Percentiles rank a stretch among this genome's conserved stretches.
These are phyloP conservation scores for Clinocottus analis DNA, from an alignment of 2,113 vertebrate species.

Conservation along the genomic window DNA sequence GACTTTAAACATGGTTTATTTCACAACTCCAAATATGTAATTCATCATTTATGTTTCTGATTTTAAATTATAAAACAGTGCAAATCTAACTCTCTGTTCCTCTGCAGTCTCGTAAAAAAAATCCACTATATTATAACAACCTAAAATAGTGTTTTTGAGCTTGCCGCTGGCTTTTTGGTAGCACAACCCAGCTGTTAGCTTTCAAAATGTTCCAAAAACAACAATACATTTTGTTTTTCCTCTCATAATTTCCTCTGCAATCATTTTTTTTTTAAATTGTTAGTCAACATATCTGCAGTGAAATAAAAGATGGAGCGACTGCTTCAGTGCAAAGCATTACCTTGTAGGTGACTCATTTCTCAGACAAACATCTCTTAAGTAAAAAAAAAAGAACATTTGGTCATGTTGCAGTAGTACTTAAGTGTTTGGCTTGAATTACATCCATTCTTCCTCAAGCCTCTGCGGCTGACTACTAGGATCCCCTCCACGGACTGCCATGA, in stretches of 20 bases:
- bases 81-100: background rate
- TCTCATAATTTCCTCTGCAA: background rate
- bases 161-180: background rate
- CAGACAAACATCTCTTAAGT: constrained; percentile 4
- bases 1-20: background rate
- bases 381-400: background rate
- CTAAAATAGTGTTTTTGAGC: background rate
- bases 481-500: constrained; percentile 27
- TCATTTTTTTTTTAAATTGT: background rate
- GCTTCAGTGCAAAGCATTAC: background rate
- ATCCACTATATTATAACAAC: background rate
- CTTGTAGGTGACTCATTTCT: constrained; percentile 1
- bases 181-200: background rate
- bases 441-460: constrained; percentile 30
- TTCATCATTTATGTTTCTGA: too few species aligned
- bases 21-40: background rate
- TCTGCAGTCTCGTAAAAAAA: background rate
- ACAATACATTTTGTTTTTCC: background rate
- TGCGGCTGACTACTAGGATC: constrained; percentile 32
- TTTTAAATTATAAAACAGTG: too few species aligned
- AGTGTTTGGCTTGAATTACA: constrained; percentile 26
- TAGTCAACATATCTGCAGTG: background rate
- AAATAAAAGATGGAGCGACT: background rate
- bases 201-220: background rate
- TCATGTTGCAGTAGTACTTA: background rate